phyloP scores from a whole-genome alignment of 1,140 invertebrate genomes.

The Hylaeus volcanicus region DNA sequence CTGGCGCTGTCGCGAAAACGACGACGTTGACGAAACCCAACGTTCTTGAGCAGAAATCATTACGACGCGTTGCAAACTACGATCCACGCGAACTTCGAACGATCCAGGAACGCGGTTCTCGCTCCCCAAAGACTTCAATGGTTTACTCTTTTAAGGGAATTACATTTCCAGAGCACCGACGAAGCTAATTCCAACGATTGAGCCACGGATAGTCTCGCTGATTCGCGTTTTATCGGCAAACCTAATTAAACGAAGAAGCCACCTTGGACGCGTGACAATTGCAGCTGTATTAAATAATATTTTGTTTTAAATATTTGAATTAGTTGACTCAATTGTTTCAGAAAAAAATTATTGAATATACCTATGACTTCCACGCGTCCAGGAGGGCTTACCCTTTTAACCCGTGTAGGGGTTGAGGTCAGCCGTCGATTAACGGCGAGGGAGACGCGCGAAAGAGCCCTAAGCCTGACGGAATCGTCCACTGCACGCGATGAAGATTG shows the following conservation, averaged over 20 bases:
- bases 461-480: background rate
- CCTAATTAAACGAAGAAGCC: background rate
- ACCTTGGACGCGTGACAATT: too few relatives aligned
- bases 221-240: background rate
- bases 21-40: constrained; percentile 5
- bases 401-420: background rate
- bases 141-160: background rate
- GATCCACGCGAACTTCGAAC: background rate
- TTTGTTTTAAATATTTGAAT: too few relatives aligned
- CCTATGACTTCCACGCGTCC: too few relatives aligned
- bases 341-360: too few relatives aligned
- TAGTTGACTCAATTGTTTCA: too few relatives aligned
- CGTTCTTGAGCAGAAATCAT: constrained; percentile 2
- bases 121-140: background rate
- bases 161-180: background rate
- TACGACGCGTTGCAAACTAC: background rate
- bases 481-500: background rate
- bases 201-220: background rate
- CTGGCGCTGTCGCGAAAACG: background rate
- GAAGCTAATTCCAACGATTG: background rate
- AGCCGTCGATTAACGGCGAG: constrained; percentile 4
- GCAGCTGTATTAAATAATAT: too few relatives aligned
- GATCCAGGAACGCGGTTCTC: background rate
- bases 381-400: too few relatives aligned
- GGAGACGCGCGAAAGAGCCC: background rate